Percentiles rank a stretch among this genome's conserved stretches.
These are phyloP conservation scores for Oxygymnocypris stewartii DNA, from an alignment of 2,113 vertebrate genomes.

Conservation along the genomic window DNA sequence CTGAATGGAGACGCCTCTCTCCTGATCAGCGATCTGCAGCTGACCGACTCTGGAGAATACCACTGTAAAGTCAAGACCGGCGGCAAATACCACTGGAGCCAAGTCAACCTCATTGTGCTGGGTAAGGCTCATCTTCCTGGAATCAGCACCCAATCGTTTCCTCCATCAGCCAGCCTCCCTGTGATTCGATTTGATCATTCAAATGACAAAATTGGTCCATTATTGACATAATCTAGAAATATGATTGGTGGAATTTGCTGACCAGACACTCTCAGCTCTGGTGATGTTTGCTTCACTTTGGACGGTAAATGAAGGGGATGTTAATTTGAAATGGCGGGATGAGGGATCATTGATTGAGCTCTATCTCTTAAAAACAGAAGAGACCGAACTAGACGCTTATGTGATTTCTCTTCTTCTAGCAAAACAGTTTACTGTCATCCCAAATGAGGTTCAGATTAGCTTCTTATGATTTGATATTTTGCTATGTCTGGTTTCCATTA, in stretches of 20 bases:
- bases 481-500: conserved; percentile 53
- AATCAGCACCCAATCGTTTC: conserved; percentile 73
- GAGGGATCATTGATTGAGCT: conserved; percentile 3
- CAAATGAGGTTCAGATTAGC: conserved; percentile 55
- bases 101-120: conserved; percentile 89
- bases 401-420: conserved; percentile 33
- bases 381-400: conserved; percentile 23
- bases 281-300: not conserved
- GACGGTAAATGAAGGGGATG: not conserved
- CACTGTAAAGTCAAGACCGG: conserved; percentile 95
- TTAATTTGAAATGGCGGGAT: not conserved
- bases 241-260: conserved; percentile 63
- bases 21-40: conserved; percentile 87
- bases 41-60: conserved; percentile 89
- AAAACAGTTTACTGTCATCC: conserved; percentile 47
- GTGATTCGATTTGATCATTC: conserved; percentile 72
- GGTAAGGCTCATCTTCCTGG: conserved; percentile 76
- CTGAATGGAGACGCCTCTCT: conserved; percentile 90
- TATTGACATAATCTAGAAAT: conserved; percentile 45
- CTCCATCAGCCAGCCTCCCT: conserved; percentile 71
- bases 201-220: conserved; percentile 70
- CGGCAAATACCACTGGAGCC: conserved; percentile 88
- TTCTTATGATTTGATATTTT: conserved; percentile 55
- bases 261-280: not conserved
- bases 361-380: conserved; percentile 41